A percentile compares a stretch with the other conserved stretches of the same genome.
Evolutionary conservation across 2,888 invertebrate species (phyloP).

Genomic region (Acanthosepion pharaonis): DNA sequence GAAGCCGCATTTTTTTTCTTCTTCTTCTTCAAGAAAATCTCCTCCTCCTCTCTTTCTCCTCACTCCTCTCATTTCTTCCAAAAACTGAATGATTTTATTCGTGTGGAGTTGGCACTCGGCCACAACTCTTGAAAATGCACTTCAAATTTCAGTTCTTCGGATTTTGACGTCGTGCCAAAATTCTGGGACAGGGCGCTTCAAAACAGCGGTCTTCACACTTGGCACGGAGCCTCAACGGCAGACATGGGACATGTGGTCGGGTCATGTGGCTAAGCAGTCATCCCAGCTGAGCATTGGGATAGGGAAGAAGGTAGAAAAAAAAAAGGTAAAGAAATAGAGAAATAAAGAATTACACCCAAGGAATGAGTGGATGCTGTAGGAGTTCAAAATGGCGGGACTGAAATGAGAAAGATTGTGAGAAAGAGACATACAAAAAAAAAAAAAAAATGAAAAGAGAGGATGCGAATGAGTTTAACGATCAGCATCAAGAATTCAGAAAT

Average conservation of each 20-base stretch:
- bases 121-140: slow-evolving; percentile 33
- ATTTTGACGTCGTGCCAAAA: slow-evolving; percentile 8
- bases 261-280: not conserved
- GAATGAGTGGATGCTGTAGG: not conserved
- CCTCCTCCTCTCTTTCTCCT: not conserved
- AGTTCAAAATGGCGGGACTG: not conserved
- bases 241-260: slow-evolving; percentile 9
- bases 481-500: not conserved
- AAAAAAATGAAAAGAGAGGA: not conserved
- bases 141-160: slow-evolving; percentile 33
- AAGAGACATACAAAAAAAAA: not conserved
- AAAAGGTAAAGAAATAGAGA: not conserved
- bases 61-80: not conserved
- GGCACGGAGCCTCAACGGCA: not conserved
- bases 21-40: not conserved
- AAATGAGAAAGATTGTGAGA: not conserved
- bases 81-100: slow-evolving; percentile 33
- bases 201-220: not conserved
- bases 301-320: not conserved
- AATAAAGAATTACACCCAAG: not conserved
- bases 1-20: no score
- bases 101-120: not conserved
- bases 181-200: slow-evolving; percentile 33
- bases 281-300: slow-evolving; percentile 1
- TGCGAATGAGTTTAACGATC: not conserved